phyloP scores from a whole-genome alignment of 2,888 invertebrate genomes.

The Clepsis dumicolana region DNA sequence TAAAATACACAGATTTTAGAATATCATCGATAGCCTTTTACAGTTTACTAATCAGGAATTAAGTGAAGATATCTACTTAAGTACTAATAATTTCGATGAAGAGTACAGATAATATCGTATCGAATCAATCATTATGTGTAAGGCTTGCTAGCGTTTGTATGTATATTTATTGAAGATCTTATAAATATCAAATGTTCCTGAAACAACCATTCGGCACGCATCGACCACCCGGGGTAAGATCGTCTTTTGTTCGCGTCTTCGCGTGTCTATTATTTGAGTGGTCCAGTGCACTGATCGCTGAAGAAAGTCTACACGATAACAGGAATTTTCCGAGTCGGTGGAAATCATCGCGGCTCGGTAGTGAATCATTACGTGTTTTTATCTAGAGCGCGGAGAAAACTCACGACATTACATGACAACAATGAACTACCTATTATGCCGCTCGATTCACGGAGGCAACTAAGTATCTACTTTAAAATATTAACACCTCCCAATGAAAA shows the following conservation, averaged over 20 bases:
- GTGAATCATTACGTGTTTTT: conserved; percentile 80
- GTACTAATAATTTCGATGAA: too few species aligned
- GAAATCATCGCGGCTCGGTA: conserved; percentile 76
- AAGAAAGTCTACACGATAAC: conserved; percentile 81
- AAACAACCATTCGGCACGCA: neutral
- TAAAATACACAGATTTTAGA: too few species aligned
- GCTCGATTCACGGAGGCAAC: conserved; percentile 11
- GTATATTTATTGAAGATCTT: neutral
- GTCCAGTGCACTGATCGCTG: conserved; percentile 63
- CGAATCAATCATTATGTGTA: too few species aligned
- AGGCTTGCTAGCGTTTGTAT: too few species aligned
- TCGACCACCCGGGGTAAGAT: neutral
- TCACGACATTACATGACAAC: conserved; percentile 51
- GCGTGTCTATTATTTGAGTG: conserved; percentile 57
- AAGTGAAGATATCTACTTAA: too few species aligned
- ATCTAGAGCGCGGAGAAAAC: conserved; percentile 69
- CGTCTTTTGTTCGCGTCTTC: conserved; percentile 62
- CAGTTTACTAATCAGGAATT: too few species aligned
- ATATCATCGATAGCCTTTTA: too few species aligned
- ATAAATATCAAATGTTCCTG: neutral
- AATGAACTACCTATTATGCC: conserved; percentile 32
- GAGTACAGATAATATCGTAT: too few species aligned
- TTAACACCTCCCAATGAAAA: neutral
- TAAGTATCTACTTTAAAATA: neutral
- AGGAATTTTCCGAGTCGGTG: conserved; percentile 85